Evolutionary conservation across 2,113 vertebrate genomes (phyloP).

Genomic region (Prochilodus magdalenae): DNA sequence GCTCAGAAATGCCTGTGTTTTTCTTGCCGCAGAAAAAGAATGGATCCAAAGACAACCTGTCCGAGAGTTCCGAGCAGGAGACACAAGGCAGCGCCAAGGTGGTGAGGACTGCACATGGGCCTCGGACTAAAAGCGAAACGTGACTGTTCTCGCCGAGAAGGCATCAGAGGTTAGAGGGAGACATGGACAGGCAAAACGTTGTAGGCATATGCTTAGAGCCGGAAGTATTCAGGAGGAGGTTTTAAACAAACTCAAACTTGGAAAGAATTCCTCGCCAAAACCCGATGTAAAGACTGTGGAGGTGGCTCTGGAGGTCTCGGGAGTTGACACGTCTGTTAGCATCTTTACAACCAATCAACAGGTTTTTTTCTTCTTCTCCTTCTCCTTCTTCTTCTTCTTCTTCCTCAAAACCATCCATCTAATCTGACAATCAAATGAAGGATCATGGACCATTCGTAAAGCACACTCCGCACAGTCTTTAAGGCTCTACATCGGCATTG

Average conservation of each 20-base stretch:
- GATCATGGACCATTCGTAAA: constrained; percentile 29
- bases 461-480: constrained; percentile 7
- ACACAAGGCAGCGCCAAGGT: constrained; percentile 77
- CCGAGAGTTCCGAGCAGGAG: constrained; percentile 75
- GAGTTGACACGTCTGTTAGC: not conserved
- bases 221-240: constrained; percentile 29
- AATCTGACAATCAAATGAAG: constrained; percentile 58
- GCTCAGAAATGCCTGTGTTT: constrained; percentile 2
- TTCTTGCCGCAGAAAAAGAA: constrained; percentile 75
- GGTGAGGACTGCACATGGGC: constrained; percentile 77
- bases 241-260: not conserved
- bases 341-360: not conserved
- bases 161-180: not conserved
- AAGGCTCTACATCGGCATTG: not conserved
- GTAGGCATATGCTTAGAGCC: constrained; percentile 1
- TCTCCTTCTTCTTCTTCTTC: no score
- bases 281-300: not conserved
- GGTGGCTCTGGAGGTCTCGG: not conserved
- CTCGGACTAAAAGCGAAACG: constrained; percentile 79
- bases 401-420: constrained; percentile 22
- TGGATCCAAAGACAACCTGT: constrained; percentile 83
- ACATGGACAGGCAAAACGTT: not conserved
- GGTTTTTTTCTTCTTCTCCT: no score
- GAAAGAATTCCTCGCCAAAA: not conserved
- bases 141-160: constrained; percentile 62